Conservation (phyloP, 2,888 invertebrate species). For the Caenorhabditis doughertyi region DNA sequence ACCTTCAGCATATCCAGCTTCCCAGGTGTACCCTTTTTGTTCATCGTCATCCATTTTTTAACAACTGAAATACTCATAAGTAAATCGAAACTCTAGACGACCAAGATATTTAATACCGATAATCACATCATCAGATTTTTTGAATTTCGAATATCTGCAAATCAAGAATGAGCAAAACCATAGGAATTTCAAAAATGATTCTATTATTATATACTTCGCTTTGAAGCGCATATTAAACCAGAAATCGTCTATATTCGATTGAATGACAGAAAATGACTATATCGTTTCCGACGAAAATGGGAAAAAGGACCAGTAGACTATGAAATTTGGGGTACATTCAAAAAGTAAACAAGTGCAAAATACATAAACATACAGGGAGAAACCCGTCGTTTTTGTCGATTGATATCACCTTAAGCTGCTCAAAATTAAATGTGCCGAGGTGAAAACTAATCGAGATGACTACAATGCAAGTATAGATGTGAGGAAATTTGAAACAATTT, state of each 20-base stretch:
- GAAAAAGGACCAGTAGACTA: slow-evolving; percentile 12
- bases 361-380: slow-evolving; percentile 26
- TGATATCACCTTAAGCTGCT: not conserved
- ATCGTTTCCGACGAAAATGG: not conserved
- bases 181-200: not conserved
- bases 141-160: not conserved
- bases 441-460: slow-evolving; percentile 21
- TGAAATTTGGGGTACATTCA: slow-evolving; percentile 2
- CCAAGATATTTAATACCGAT: slow-evolving; percentile 36
- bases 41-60: slow-evolving; percentile 71
- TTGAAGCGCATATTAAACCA: slow-evolving; percentile 3
- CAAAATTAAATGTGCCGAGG: not conserved
- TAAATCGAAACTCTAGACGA: not conserved
- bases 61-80: too few relatives aligned
- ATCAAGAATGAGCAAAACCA: not conserved
- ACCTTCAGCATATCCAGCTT: slow-evolving; percentile 85
- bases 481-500: not conserved
- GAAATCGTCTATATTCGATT: not conserved
- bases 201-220: not conserved
- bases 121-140: slow-evolving; percentile 34
- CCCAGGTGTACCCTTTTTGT: slow-evolving; percentile 84
- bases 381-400: slow-evolving; percentile 38
- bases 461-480: slow-evolving; percentile 34
- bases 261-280: not conserved
- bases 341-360: slow-evolving; percentile 1